These are phyloP conservation scores for Pangasius djambal DNA, from an alignment of 2,797 vertebrate genomes.

Conservation along the genomic window DNA sequence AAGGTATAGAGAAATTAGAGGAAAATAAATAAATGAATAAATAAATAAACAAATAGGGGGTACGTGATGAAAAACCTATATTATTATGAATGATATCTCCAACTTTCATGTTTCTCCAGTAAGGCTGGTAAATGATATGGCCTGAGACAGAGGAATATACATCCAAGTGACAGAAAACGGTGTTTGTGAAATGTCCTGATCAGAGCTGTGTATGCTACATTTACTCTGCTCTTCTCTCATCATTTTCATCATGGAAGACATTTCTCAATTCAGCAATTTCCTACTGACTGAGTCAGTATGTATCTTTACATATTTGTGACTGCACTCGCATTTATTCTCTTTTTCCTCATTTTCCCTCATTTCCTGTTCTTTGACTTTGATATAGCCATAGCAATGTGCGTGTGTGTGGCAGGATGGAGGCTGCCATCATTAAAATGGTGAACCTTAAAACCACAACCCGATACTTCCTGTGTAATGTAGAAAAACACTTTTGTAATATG, in stretches of 20 bases:
- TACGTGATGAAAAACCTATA: neutral
- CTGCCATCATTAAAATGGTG: neutral
- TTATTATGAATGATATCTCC: slow-evolving; percentile 18
- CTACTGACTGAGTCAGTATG: slow-evolving; percentile 23
- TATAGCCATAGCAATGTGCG: neutral
- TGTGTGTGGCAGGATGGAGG: neutral
- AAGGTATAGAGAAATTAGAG: neutral
- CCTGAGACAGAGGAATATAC: slow-evolving; percentile 62
- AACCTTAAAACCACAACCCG: neutral
- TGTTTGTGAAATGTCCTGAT: slow-evolving; percentile 72
- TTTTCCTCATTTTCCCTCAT: neutral
- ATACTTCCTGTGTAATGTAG: neutral
- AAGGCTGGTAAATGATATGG: slow-evolving; percentile 52
- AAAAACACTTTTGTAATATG: neutral
- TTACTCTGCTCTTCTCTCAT: slow-evolving; percentile 59
- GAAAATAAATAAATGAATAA: neutral
- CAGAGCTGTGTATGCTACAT: slow-evolving; percentile 69
- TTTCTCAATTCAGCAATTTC: slow-evolving; percentile 44
- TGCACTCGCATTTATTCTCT: slow-evolving; percentile 19
- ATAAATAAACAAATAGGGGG: neutral
- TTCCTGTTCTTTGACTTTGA: slow-evolving; percentile 19
- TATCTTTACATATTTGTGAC: slow-evolving; percentile 36
- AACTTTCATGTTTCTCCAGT: slow-evolving; percentile 30
- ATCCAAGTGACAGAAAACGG: slow-evolving; percentile 73
- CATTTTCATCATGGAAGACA: slow-evolving; percentile 46